A percentile compares a stretch with the other conserved stretches of the same genome.
These are phyloP conservation scores for Paracentrotus lividus DNA, from an alignment of 53 echinoderm and acorn worm genomes.

Conservation along the genomic window DNA sequence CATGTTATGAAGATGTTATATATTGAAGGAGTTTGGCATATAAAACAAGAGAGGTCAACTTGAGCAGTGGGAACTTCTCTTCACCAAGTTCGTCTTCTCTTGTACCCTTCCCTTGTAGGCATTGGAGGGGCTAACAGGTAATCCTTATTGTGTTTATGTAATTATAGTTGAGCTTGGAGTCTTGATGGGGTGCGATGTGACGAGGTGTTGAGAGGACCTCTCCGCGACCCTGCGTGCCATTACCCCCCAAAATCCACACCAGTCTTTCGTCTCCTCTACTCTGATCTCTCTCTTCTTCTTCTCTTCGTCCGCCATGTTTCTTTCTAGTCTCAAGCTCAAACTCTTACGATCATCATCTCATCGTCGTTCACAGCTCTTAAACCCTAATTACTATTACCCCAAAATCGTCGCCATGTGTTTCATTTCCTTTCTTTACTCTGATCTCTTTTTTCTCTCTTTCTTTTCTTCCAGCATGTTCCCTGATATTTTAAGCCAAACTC, in stretches of 20 bases:
- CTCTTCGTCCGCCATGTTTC: constrained; percentile 2
- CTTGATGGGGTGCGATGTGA: constrained; percentile 66
- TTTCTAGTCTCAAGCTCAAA: background rate
- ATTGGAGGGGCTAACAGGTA: constrained; percentile 57
- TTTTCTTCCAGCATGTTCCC: no score
- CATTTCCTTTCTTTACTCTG: no score
- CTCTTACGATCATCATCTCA: background rate
- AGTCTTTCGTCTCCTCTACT: constrained; percentile 36
- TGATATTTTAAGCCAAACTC: no score
- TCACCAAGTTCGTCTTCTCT: background rate
- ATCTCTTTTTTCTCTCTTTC: no score
- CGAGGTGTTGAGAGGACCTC: constrained; percentile 56
- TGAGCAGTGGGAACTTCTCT: background rate
- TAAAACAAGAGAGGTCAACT: constrained; percentile 29
- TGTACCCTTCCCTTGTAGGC: background rate
- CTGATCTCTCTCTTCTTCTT: constrained; percentile 64
- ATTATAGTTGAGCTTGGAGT: constrained; percentile 74
- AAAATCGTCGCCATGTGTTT: no score
- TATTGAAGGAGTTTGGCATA: background rate
- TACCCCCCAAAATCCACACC: constrained; percentile 66
- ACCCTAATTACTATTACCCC: no score
- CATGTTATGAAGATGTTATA: no score
- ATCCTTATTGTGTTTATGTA: constrained; percentile 78
- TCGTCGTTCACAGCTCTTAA: no score
- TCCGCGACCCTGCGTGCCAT: constrained; percentile 61